Conservation (phyloP, 1,140 invertebrate genomes). For the Drosophila pandora region DNA sequence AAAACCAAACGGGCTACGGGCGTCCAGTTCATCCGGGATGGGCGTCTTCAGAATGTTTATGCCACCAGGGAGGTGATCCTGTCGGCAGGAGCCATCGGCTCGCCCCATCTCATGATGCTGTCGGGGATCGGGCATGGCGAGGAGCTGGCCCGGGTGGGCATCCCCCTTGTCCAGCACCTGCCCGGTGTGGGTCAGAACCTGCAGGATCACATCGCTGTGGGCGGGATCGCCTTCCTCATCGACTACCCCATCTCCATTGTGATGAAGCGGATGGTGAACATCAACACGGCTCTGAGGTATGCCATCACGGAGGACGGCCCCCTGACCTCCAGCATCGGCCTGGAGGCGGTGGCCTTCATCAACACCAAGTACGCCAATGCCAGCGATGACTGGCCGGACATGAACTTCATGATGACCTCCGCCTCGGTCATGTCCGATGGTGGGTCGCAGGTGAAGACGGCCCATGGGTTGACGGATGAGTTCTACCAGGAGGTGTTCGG, state of each 20-base stretch:
- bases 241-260: constrained; percentile 91
- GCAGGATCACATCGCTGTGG: constrained; percentile 93
- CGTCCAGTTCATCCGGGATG: constrained; percentile 90
- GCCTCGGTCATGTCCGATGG: constrained; percentile 90
- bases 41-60: constrained; percentile 87
- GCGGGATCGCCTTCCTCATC: constrained; percentile 91
- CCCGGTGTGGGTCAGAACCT: constrained; percentile 92
- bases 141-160: constrained; percentile 88
- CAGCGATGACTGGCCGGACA: constrained; percentile 94
- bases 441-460: constrained; percentile 88
- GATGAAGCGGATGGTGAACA: constrained; percentile 89
- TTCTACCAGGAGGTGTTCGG: constrained; percentile 91
- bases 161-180: constrained; percentile 88
- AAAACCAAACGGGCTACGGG: constrained; percentile 89
- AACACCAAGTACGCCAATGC: constrained; percentile 93
- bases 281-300: constrained; percentile 90
- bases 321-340: constrained; percentile 91
- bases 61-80: constrained; percentile 92
- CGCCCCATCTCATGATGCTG: constrained; percentile 93
- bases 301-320: constrained; percentile 92
- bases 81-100: constrained; percentile 90
- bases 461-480: constrained; percentile 91
- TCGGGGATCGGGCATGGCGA: constrained; percentile 91
- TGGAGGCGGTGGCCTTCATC: constrained; percentile 93
- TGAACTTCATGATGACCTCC: constrained; percentile 94